These are phyloP conservation scores for Halcyon chelicuti DNA, from an alignment of 2,797 vertebrate genomes.

Conservation along the genomic window DNA sequence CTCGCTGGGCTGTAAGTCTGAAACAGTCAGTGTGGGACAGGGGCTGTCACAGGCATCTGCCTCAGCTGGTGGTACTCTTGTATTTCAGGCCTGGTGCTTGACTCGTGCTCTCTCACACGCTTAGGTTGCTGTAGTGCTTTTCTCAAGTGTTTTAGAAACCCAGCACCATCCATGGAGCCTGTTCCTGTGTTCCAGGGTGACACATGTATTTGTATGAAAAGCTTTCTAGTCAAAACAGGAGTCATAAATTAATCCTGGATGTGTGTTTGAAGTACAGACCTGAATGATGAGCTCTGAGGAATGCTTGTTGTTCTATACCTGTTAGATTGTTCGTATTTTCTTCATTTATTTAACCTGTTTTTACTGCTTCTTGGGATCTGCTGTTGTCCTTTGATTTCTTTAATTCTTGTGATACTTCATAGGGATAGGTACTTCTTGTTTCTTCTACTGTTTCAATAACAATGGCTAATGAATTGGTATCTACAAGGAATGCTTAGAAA, in stretches of 20 bases:
- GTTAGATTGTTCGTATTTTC: neutral
- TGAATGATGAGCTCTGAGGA: neutral
- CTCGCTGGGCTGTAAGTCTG: neutral
- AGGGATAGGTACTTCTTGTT: neutral
- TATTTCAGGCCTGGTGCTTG: neutral
- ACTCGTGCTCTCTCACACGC: rapidly evolving
- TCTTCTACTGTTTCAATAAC: neutral
- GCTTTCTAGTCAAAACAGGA: neutral
- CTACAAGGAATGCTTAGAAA: neutral
- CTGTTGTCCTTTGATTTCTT: neutral
- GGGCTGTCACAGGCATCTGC: neutral
- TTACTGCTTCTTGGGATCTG: neutral
- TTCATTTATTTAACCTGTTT: neutral
- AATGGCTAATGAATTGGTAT: constrained; percentile 4
- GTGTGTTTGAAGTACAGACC: neutral
- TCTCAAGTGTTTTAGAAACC: neutral
- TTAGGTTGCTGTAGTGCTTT: neutral
- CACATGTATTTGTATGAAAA: neutral
- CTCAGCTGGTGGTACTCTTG: neutral
- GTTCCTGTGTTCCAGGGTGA: neutral
- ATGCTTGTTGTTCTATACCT: neutral
- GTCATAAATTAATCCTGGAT: neutral
- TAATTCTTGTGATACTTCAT: neutral
- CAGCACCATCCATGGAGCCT: neutral
- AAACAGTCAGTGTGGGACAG: neutral